Evolutionary conservation across 2,797 vertebrate genomes (phyloP).

Genomic region (Ibycter americanus): DNA sequence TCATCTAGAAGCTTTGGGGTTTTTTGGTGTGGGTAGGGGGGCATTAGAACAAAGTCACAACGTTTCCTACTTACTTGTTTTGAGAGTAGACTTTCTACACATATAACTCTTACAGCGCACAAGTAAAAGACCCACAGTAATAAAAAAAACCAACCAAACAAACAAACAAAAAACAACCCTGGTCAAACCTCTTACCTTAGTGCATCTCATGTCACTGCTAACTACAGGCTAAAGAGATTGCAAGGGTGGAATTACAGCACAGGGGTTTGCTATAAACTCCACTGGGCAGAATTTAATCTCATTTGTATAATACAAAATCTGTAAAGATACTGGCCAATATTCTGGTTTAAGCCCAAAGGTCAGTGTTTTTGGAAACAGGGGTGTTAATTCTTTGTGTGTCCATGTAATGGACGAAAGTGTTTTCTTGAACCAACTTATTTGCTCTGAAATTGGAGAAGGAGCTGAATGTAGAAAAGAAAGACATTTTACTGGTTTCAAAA

Average conservation of each 20-base stretch:
- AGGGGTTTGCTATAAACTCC: background rate
- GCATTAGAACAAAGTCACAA: background rate
- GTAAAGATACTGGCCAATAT: background rate
- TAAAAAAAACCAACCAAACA: background rate
- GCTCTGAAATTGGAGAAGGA: background rate
- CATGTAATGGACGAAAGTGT: background rate
- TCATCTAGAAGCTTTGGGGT: background rate
- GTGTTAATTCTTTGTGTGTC: background rate
- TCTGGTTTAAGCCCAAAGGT: background rate
- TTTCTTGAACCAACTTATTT: background rate
- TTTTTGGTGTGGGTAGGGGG: rapidly evolving
- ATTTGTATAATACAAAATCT: background rate
- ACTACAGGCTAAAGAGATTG: background rate
- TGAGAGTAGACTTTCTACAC: background rate
- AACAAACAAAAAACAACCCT: background rate
- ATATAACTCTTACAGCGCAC: background rate
- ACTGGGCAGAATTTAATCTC: background rate
- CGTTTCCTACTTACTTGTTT: background rate
- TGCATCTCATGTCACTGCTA: background rate
- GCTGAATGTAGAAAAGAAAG: background rate
- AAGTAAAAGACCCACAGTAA: background rate
- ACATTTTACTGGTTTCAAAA: background rate
- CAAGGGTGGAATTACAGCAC: background rate
- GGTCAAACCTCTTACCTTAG: background rate
- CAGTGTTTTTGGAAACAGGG: background rate